Base-by-base conservation (phyloP, 2,113 vertebrate genomes). In the Chrysemys picta region DNA sequence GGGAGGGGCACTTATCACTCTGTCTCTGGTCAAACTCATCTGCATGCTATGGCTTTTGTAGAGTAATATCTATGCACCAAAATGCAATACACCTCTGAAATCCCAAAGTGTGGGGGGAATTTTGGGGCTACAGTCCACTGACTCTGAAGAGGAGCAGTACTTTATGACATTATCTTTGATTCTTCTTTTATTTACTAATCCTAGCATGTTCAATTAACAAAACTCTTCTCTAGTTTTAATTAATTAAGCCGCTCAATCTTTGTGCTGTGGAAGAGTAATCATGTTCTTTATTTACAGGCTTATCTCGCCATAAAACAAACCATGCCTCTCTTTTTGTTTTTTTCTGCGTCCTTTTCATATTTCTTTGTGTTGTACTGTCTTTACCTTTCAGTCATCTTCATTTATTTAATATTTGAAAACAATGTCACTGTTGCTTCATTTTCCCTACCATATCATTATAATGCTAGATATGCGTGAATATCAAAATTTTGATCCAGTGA, bases 311-410 rank as follows among this genome's bases (percentile, higher is more conserved):
- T 35, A 65, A 75, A 38, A 75, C 21, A 10, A 72, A 72, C 16
- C 8, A n/a, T 17, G 38, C 29, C 25, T 2, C 4, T 79, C 24
- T 12, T 42, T 85, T 59, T 27, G 0, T 35, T 4, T 27, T 76
- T 25, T 8, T 83, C 93, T 82, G 76, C 75, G 72, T 16, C 7
- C 56, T 38, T 89, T 45, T 82, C 35, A 42, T 82, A 12, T 56
- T 13, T 56, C 5, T 35, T 80, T 57, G 5, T 49, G 10, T 87
- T 29, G 2, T 56, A 6, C 19, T 92, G 7, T 59, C 35, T n/a
- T 79, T 65, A 19, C 57, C 2, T 6, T 16, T 82, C 79, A 2
- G 2, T 76, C 75, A 10, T 76, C 82, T 83, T 1, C 38, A 47
- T 25, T 78, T 52, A 5, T 62, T 14, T 59, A 38, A 38, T 75